A percentile compares a stretch with the other conserved stretches of the same genome.
Evolutionary conservation across 2,888 invertebrate genomes (phyloP).

Genomic region (Ligdia adustata): DNA sequence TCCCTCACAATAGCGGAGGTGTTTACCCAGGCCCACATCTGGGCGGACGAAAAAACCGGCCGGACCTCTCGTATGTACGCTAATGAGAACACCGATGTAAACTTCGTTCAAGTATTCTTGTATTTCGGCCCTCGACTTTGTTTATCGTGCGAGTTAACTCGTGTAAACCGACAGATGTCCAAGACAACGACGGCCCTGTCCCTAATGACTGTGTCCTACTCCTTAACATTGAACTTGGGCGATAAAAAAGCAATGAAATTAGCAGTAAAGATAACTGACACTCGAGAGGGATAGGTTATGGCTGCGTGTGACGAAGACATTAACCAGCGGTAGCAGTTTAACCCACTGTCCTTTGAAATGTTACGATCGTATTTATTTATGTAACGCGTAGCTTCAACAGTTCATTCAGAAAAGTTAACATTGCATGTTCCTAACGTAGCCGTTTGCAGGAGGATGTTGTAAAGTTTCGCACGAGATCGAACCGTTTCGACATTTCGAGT

Average conservation of each 20-base stretch:
- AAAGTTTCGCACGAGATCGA: conserved; percentile 41
- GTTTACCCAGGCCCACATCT: conserved; percentile 79
- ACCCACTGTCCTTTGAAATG: conserved; percentile 25
- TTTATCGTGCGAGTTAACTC: conserved; percentile 63
- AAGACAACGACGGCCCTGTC: conserved; percentile 65
- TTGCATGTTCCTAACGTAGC: neutral
- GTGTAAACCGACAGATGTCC: conserved; percentile 67
- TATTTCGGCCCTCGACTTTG: conserved; percentile 58
- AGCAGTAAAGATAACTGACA: conserved; percentile 73
- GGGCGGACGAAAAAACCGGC: conserved; percentile 75
- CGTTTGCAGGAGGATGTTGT: conserved; percentile 18
- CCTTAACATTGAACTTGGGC: conserved; percentile 77
- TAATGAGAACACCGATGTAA: conserved; percentile 65
- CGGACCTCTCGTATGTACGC: conserved; percentile 78
- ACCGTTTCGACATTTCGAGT: conserved; percentile 65
- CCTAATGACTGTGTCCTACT: conserved; percentile 58
- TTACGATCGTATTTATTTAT: conserved; percentile 9
- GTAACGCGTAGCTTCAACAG: neutral
- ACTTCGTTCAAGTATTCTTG: conserved; percentile 45
- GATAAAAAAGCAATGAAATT: conserved; percentile 77
- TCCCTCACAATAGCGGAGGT: conserved; percentile 66
- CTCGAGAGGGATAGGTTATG: conserved; percentile 65
- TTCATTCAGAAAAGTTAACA: neutral
- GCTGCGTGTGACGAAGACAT: conserved; percentile 34
- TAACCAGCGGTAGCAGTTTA: conserved; percentile 21